These are phyloP conservation scores for Sinocyclocheilus anophthalmus DNA, from an alignment of 2,113 vertebrate genomes.

Conservation along the genomic window DNA sequence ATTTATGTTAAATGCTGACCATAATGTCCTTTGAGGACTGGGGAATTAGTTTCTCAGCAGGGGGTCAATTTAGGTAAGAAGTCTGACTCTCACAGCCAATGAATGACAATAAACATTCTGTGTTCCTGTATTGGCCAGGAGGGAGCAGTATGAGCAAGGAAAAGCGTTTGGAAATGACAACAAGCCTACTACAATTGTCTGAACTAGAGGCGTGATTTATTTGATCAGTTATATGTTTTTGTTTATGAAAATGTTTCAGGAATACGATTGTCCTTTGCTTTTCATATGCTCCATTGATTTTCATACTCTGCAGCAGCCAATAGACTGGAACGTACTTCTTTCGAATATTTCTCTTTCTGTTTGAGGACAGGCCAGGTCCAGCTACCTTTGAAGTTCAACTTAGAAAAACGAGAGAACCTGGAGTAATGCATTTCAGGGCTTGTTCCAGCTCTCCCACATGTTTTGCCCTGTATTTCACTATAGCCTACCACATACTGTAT, in stretches of 20 bases:
- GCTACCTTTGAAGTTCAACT: constrained; percentile 49
- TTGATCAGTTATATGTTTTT: constrained; percentile 34
- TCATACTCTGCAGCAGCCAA: constrained; percentile 46
- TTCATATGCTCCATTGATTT: constrained; percentile 37
- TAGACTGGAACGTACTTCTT: constrained; percentile 45
- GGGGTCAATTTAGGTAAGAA: constrained; percentile 9
- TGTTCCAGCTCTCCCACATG: constrained; percentile 39
- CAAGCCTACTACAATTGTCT: not conserved
- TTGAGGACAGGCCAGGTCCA: constrained; percentile 17
- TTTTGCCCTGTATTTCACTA: constrained; percentile 24
- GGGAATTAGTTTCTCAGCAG: constrained; percentile 34
- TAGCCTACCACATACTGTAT: not conserved
- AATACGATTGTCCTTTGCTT: constrained; percentile 36
- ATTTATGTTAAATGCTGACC: constrained; percentile 19
- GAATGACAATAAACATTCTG: constrained; percentile 10
- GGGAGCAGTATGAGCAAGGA: constrained; percentile 49
- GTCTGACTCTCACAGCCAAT: constrained; percentile 26
- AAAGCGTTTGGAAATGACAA: not conserved
- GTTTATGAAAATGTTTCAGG: constrained; percentile 10
- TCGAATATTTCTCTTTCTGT: constrained; percentile 32
- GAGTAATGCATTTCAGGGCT: constrained; percentile 31
- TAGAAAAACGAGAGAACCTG: constrained; percentile 36
- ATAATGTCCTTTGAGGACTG: constrained; percentile 4
- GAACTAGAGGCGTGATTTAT: constrained; percentile 23
- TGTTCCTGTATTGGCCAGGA: constrained; percentile 43